These are phyloP conservation scores for Lutraria rhynchaena DNA, from an alignment of 1,140 invertebrate genomes.

Conservation along the genomic window DNA sequence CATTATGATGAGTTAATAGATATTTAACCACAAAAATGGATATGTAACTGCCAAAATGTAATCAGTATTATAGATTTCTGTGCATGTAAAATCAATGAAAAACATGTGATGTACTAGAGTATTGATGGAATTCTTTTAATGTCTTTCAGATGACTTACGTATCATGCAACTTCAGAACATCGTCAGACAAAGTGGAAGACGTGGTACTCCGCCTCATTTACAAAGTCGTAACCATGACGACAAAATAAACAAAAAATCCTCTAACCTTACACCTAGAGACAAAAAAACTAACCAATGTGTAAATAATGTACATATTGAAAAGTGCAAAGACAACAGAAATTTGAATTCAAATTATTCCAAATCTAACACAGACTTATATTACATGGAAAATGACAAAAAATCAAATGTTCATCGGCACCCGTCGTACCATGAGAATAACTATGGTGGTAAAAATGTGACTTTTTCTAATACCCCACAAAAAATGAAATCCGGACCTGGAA, in stretches of 20 bases:
- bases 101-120: too few species aligned
- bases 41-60: too few species aligned
- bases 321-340: constrained; percentile 35
- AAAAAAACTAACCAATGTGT: constrained; percentile 16
- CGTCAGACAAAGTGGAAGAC: constrained; percentile 47
- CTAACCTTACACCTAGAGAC: constrained; percentile 52
- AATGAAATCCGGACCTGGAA: constrained; percentile 46
- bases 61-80: too few species aligned
- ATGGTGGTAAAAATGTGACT: constrained; percentile 37
- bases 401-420: constrained; percentile 45
- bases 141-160: constrained; percentile 56
- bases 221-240: constrained; percentile 18
- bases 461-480: constrained; percentile 34
- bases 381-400: constrained; percentile 19
- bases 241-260: constrained; percentile 38
- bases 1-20: too few species aligned
- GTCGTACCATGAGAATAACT: constrained; percentile 40
- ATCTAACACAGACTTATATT: constrained; percentile 45
- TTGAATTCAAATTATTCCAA: constrained; percentile 38
- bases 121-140: too few species aligned
- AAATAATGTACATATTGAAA: constrained; percentile 20
- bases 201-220: constrained; percentile 50
- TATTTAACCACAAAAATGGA: too few species aligned
- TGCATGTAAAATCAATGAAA: too few species aligned
- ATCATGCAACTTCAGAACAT: constrained; percentile 55